Conservation (phyloP, 1,140 invertebrate genomes). For the Caenorhabditis briggsae region DNA sequence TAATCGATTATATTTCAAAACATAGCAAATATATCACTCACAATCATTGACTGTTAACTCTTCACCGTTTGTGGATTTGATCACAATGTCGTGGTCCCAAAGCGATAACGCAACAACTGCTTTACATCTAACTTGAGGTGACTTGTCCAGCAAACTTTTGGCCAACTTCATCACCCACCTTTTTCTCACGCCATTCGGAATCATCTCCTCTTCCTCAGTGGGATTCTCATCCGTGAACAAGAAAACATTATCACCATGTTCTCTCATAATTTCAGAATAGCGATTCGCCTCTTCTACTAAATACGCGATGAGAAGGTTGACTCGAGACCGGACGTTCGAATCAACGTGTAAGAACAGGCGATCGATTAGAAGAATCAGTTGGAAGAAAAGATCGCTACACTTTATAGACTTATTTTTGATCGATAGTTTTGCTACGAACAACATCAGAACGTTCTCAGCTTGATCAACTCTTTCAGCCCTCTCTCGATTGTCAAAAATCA, state of each 20-base stretch:
- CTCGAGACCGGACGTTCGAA: neutral
- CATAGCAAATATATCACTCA: neutral
- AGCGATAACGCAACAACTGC: neutral
- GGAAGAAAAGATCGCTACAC: constrained; percentile 4
- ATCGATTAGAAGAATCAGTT: constrained; percentile 9
- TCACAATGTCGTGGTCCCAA: neutral
- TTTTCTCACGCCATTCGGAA: constrained; percentile 1
- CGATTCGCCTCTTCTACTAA: constrained; percentile 4
- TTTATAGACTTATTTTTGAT: constrained; percentile 43
- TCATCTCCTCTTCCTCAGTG: neutral
- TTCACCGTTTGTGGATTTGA: neutral
- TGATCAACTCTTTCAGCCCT: neutral
- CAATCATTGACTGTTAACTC: neutral
- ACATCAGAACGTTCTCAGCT: neutral
- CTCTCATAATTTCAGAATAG: constrained; percentile 2
- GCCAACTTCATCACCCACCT: neutral
- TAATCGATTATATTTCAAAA: neutral
- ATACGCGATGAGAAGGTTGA: neutral
- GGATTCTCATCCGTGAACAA: constrained; percentile 19
- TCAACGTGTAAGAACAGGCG: constrained; percentile 3
- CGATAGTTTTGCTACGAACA: constrained; percentile 8
- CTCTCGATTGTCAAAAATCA: constrained; percentile 1
- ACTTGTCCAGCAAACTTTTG: constrained; percentile 18
- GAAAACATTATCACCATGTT: constrained; percentile 6
- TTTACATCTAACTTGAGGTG: constrained; percentile 21